Evolutionary conservation across 2,113 vertebrate genomes (phyloP), one percentile per base, ranked within the genome.

Genomic region (Labeo catla): DNA sequence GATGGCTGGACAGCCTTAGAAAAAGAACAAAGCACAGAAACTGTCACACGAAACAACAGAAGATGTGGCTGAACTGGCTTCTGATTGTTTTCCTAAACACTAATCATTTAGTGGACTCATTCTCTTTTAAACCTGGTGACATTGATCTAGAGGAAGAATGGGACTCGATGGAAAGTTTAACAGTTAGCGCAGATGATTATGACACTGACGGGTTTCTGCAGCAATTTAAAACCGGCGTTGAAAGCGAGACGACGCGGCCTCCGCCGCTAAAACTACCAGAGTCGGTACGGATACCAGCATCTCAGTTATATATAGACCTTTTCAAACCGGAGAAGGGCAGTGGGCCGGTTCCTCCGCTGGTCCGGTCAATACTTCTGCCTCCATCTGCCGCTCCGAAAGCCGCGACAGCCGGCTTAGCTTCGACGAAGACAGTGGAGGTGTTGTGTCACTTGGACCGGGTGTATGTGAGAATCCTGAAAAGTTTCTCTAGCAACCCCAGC

Each of bases 391-490:
- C 3, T 3, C 1, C 3, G 21, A 43, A 5, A 59, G 2, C 23
- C 1, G 10, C 2, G 2, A 10, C 21, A 4, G 1, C 61, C 0
- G 8, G 0, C 11, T 0, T 49, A 4, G 11, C 19, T 5, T 0
- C 4, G 4, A 9, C 11, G 19, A 89, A 70, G 21, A 0, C 4
- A 0, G 8, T 93, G 7, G 91, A 93, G 28, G 3, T 93, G 0
- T 19, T 91, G 76, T 95, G 95, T 63, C 90, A 92, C 36, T 0
- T 93, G 74, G 92, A 94, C 76, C 90, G 91, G 68, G 89, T 95
- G 1, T 90, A 93, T 49, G 91, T 94, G 6, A 88, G 91, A 83
- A 34, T 94, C 73, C 84, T 8, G 12, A 93, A 59, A 81, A 49
- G 76, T 0, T 0, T 91, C 0, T 93, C 95, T 36, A 87, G 39